These are phyloP conservation scores for Fulmarus glacialis DNA, from an alignment of 2,113 vertebrate species.

Conservation along the genomic window DNA sequence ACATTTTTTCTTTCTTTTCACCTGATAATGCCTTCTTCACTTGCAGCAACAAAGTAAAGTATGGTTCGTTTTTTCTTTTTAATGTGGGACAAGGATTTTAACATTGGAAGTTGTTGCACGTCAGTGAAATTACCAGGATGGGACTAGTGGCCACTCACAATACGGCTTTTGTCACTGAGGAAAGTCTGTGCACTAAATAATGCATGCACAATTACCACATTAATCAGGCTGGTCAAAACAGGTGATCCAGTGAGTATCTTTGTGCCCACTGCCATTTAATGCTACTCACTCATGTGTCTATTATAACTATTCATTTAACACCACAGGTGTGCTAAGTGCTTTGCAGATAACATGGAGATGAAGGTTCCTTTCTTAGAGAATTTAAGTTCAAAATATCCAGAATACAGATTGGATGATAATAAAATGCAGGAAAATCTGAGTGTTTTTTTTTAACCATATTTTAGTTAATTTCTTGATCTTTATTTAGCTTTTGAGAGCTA, in stretches of 20 bases:
- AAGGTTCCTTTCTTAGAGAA: not conserved
- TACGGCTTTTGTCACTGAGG: constrained; percentile 40
- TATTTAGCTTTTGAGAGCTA: constrained; percentile 12
- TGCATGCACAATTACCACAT: constrained; percentile 1
- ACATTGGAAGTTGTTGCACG: not conserved
- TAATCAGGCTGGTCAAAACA: constrained; percentile 34
- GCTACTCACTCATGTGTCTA: constrained; percentile 22
- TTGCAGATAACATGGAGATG: not conserved
- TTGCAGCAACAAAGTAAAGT: not conserved
- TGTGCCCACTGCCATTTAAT: constrained; percentile 28
- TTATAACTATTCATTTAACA: constrained; percentile 25
- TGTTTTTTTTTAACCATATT: not conserved
- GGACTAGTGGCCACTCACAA: not conserved
- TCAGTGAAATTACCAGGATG: not conserved
- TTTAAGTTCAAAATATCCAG: not conserved
- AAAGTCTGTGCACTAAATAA: constrained; percentile 34
- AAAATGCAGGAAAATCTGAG: not conserved
- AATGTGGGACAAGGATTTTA: not conserved
- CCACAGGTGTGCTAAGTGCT: constrained; percentile 36
- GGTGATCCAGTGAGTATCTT: constrained; percentile 42
- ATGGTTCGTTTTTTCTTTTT: not conserved
- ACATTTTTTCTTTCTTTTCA: not conserved
- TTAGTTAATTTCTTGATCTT: constrained; percentile 14
- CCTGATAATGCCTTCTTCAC: not conserved
- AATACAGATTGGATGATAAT: not conserved